phyloP scores from a whole-genome alignment of 2,888 invertebrate species.

The Clitarchus hookeri region DNA sequence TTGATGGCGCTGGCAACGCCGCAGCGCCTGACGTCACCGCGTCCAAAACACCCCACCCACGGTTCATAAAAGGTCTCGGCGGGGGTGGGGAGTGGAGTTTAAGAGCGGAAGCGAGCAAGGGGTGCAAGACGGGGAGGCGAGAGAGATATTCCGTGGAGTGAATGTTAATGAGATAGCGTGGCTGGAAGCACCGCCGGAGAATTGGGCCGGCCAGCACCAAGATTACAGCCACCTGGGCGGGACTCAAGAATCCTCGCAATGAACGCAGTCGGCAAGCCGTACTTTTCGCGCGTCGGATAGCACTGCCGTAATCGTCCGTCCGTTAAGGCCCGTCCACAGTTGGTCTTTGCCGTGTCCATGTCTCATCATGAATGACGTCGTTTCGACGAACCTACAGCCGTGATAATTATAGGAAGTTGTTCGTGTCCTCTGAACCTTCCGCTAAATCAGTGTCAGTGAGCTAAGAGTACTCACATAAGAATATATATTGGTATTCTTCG shows the following conservation, averaged over 20 bases:
- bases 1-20: neutral
- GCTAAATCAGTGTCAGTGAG: too few relatives aligned
- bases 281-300: neutral
- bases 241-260: neutral
- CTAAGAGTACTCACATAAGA: too few relatives aligned
- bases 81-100: too few relatives aligned
- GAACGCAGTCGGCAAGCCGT: neutral
- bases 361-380: too few relatives aligned
- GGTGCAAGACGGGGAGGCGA: neutral
- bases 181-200: too few relatives aligned
- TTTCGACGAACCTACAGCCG: too few relatives aligned
- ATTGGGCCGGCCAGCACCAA: neutral
- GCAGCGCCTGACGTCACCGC: slow-evolving; percentile 2
- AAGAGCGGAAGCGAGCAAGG: too few relatives aligned
- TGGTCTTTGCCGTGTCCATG: neutral
- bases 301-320: neutral
- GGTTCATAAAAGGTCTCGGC: too few relatives aligned
- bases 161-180: slow-evolving; percentile 14
- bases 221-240: slow-evolving; percentile 9
- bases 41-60: slow-evolving; percentile 2
- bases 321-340: neutral
- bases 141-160: neutral
- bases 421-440: too few relatives aligned
- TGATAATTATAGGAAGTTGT: too few relatives aligned
- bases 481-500: too few relatives aligned